Evolutionary conservation across 2,113 vertebrate genomes (phyloP).

Genomic region (Alligator sinensis): DNA sequence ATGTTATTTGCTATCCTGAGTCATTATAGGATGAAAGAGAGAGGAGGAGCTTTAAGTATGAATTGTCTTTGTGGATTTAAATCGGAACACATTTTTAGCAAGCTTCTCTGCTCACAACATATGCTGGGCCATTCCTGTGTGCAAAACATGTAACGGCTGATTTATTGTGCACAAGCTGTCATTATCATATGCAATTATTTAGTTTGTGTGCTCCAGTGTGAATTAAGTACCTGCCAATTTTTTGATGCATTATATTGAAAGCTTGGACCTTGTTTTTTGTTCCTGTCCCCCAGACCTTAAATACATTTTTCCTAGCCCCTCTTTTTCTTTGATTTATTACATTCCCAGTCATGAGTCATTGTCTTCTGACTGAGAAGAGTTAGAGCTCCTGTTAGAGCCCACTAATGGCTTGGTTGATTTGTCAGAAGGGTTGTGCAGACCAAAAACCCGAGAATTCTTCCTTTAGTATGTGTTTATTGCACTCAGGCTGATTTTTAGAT

Average conservation of each 20-base stretch:
- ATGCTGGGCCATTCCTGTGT: background rate
- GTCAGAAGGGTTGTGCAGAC: background rate
- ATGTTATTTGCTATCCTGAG: background rate
- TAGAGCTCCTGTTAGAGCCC: background rate
- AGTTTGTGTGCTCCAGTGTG: background rate
- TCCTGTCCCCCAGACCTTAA: background rate
- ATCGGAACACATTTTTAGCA: background rate
- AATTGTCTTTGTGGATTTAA: background rate
- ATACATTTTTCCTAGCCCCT: background rate
- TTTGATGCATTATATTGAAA: background rate
- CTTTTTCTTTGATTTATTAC: background rate
- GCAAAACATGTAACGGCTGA: background rate
- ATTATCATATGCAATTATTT: background rate
- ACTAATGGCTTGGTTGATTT: background rate
- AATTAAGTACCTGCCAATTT: background rate
- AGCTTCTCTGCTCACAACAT: background rate
- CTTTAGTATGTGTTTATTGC: background rate
- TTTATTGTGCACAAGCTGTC: fast-evolving
- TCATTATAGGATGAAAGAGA: background rate
- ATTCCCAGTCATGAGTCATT: background rate
- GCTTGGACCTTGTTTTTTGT: background rate
- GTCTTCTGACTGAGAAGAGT: background rate
- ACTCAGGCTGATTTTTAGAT: slow-evolving; percentile 31
- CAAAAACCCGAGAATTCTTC: background rate
- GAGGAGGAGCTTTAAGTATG: background rate